Percentiles rank a stretch among this genome's conserved stretches.
phyloP scores from a whole-genome alignment of 2,113 vertebrate genomes.

The Conger conger region DNA sequence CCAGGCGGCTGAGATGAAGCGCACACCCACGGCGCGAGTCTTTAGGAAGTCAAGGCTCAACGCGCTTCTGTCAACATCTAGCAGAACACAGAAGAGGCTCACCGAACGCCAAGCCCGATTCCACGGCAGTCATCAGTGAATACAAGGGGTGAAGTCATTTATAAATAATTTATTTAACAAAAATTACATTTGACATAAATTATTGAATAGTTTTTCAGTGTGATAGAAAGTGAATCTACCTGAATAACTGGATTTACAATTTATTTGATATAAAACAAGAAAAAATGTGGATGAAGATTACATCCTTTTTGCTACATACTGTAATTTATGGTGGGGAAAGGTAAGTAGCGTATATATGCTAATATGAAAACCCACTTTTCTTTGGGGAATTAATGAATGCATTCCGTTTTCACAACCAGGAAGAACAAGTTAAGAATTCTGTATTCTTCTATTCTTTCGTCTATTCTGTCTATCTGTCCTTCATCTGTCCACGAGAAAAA shows the following conservation, averaged over 20 bases:
- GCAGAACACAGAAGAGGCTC: neutral
- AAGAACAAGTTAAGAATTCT: neutral
- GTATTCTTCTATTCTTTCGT: neutral
- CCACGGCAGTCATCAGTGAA: neutral
- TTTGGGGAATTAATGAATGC: neutral
- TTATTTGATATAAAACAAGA: no score
- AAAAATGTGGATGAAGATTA: neutral
- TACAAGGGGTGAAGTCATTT: neutral
- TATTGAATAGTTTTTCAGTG: neutral
- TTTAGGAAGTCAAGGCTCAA: constrained; percentile 62
- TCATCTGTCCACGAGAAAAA: no score
- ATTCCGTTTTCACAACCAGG: neutral
- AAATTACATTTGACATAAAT: neutral
- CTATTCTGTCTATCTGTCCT: no score
- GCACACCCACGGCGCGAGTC: constrained; percentile 41
- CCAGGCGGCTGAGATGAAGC: constrained; percentile 43
- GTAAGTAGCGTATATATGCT: neutral
- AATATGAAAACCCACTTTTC: neutral
- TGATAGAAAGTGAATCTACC: neutral
- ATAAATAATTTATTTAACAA: neutral
- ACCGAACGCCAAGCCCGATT: neutral
- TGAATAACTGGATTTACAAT: neutral
- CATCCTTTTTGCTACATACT: neutral
- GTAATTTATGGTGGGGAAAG: neutral
- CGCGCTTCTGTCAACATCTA: constrained; percentile 57